Evolutionary conservation across 2,797 vertebrate species (phyloP), one percentile per base, ranked within the genome.

Genomic region (Emys orbicularis): DNA sequence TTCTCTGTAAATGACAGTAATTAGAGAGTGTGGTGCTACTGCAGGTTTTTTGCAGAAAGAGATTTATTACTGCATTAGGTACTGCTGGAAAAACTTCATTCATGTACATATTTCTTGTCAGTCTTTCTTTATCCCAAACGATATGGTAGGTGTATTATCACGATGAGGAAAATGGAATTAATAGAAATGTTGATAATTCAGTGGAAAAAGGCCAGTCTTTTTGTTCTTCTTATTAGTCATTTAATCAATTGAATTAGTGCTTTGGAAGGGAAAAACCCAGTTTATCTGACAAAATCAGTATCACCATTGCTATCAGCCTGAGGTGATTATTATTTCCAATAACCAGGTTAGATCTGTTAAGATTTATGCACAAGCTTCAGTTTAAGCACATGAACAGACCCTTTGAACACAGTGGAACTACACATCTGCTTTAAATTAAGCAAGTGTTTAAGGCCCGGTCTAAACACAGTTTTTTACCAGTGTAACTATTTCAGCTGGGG

Each of bases 151-250:
- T 2, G 96, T 96, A 97, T 97, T 93, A 97, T 90, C 84, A 96
- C 84, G 88, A 91, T 93, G 84, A 95, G 88, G 95, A 94, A 97
- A 97, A 91, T 72, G 23, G 88, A 96, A 96, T 79, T 16, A 96
- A 97, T 93, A 96, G 96, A 95, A 96, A 95, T 97, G 91, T 96
- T 97, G 96, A 90, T 94, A 95, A 96, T 97, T 97, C 91, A 93
- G 96, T 79, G 89, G 57, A 88, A 96, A 92, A 94, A 91, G 86
- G 92, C 93, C 96, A 94, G 15, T 47, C 44, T 95, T n/a, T 37
- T 76, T 97, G 92, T 86, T 97, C 61, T 97, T 95, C 79, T 97
- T 97, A 93, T 94, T 98, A 95, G 96, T 97, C 83, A 86, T 95
- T 96, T 93, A 92, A 91, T 97, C 91, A 94, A 79, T 83, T 16